Evolutionary conservation across 2,888 invertebrate genomes (phyloP).

Genomic region (Anorthoa munda): DNA sequence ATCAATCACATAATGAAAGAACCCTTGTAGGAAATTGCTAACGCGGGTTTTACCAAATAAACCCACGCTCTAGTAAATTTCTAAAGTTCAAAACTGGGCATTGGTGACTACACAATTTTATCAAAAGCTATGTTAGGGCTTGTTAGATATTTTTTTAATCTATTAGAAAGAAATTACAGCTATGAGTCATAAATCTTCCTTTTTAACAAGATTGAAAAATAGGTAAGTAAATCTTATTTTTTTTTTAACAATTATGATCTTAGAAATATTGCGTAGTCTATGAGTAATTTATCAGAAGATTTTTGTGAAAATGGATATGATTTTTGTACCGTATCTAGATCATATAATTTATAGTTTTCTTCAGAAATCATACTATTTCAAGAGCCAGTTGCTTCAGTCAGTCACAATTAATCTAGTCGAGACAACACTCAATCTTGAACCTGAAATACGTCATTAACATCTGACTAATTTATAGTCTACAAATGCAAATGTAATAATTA

Average conservation of each 20-base stretch:
- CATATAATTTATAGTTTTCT: no score
- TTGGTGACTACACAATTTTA: conserved; percentile 35
- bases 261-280: no score
- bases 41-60: conserved; percentile 3
- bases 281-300: no score
- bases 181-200: conserved; percentile 11
- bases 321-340: no score
- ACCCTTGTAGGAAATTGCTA: conserved; percentile 21
- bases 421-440: background rate
- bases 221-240: background rate
- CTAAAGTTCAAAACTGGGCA: conserved; percentile 12
- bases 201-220: conserved; percentile 16
- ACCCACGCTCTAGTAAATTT: conserved; percentile 17
- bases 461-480: background rate
- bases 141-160: background rate
- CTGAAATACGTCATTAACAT: conserved; percentile 2
- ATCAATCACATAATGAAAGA: conserved; percentile 44
- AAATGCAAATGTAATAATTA: background rate
- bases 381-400: background rate
- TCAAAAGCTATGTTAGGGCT: background rate
- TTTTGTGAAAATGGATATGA: no score
- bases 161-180: background rate
- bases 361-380: background rate
- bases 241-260: no score
- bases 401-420: background rate